Evolutionary conservation across 2,797 vertebrate genomes (phyloP).

Genomic region (Heliangelus exortis): DNA sequence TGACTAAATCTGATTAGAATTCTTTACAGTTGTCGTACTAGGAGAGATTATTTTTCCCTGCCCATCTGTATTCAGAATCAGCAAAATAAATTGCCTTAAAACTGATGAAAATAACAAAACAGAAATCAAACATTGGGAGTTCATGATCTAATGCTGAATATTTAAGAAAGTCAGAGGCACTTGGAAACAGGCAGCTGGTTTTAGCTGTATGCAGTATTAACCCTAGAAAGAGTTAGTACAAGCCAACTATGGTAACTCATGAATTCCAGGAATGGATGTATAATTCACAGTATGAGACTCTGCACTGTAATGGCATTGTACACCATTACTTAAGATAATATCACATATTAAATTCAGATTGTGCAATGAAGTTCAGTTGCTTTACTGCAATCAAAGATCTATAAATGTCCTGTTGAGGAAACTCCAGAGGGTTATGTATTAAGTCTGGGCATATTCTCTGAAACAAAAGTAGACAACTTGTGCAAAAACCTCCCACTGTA

Average conservation of each 20-base stretch:
- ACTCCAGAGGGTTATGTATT: slow-evolving; percentile 31
- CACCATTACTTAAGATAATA: slow-evolving; percentile 60
- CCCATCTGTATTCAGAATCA: neutral
- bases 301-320: slow-evolving; percentile 39
- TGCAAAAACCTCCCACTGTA: slow-evolving; percentile 19
- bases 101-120: neutral
- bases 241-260: neutral
- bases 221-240: neutral
- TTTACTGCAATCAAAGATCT: slow-evolving; percentile 53
- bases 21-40: neutral
- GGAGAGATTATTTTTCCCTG: neutral
- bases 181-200: slow-evolving; percentile 22
- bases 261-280: slow-evolving; percentile 19
- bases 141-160: neutral
- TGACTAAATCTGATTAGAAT: neutral
- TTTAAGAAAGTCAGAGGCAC: slow-evolving; percentile 2
- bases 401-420: slow-evolving; percentile 48
- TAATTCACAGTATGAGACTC: slow-evolving; percentile 44
- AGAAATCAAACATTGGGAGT: neutral
- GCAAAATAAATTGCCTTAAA: neutral
- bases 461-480: slow-evolving; percentile 27
- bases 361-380: slow-evolving; percentile 50
- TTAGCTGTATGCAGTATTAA: slow-evolving; percentile 9
- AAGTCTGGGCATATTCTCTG: neutral
- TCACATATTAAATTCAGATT: slow-evolving; percentile 47